A percentile compares a stretch with the other conserved stretches of the same genome.
Conservation (phyloP, 92 coral and sea anemone species). For the Paramuricea clavata region DNA sequence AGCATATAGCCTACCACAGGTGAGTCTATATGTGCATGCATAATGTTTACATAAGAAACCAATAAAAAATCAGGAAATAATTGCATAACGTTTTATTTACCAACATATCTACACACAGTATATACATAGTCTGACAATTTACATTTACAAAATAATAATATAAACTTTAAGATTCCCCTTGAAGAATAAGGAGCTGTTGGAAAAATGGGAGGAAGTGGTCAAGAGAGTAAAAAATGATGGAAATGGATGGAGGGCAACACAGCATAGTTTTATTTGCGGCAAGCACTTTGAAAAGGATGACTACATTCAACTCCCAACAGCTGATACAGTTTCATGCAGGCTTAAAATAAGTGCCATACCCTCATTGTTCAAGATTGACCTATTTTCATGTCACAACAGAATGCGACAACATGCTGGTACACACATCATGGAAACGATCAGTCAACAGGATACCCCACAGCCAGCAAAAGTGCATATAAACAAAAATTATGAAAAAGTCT, state of each 20-base stretch:
- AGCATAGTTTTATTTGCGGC: too few species aligned
- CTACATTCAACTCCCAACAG: too few species aligned
- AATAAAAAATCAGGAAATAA: not conserved
- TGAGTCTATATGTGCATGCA: not conserved
- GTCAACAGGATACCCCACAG: not conserved
- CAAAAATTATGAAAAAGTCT: too few species aligned
- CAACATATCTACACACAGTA: too few species aligned
- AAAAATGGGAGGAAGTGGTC: conserved; percentile 7
- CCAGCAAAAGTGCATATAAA: conserved; percentile 17
- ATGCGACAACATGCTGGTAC: not conserved
- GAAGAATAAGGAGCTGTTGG: too few species aligned
- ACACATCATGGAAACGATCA: not conserved
- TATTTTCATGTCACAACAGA: not conserved
- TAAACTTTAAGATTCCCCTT: not conserved
- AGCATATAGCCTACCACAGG: conserved; percentile 15
- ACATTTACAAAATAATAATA: not conserved
- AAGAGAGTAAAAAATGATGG: not conserved
- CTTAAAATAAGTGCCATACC: too few species aligned
- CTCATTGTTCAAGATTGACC: too few species aligned
- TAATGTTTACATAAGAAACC: not conserved
- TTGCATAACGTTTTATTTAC: too few species aligned
- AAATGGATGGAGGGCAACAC: conserved; percentile 8
- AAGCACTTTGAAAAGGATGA: too few species aligned
- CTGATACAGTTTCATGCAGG: too few species aligned
- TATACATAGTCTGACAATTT: too few species aligned